phyloP scores from a whole-genome alignment of 2,888 invertebrate species.

The Metellina segmentata region DNA sequence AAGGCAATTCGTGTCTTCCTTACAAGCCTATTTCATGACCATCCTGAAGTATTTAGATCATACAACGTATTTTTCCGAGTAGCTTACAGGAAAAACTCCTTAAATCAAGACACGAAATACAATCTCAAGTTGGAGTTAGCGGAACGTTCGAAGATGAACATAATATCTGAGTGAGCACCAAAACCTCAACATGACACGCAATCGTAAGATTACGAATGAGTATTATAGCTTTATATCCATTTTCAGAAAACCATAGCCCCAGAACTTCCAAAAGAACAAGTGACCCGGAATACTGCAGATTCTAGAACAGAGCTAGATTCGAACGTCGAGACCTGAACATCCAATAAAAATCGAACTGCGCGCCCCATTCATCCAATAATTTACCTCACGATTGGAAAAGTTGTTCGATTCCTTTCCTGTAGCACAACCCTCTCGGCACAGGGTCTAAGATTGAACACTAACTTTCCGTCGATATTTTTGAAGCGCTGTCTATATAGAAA shows the following conservation, averaged over 20 bases:
- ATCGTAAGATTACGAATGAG: not conserved
- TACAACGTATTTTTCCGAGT: no score
- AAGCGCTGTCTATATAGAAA: not conserved
- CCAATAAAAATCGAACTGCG: not conserved
- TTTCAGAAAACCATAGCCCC: not conserved
- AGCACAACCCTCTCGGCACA: not conserved
- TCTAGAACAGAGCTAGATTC: not conserved
- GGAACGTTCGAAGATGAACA: no score
- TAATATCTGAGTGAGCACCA: no score
- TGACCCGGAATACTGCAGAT: not conserved
- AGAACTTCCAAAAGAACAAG: not conserved
- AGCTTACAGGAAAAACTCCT: no score
- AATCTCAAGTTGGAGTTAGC: no score
- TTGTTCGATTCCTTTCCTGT: not conserved
- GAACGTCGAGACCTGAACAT: not conserved
- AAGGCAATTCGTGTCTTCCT: no score
- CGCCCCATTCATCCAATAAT: not conserved
- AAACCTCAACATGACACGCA: no score
- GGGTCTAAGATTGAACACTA: no score
- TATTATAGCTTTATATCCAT: not conserved
- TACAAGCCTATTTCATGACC: no score
- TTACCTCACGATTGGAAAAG: not conserved
- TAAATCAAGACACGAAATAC: no score
- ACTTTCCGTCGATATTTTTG: not conserved
- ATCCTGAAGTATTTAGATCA: no score